Evolutionary conservation across 2,113 vertebrate genomes (phyloP), one percentile per base, ranked within the genome.

Genomic region (human (Homo sapiens)): DNA sequence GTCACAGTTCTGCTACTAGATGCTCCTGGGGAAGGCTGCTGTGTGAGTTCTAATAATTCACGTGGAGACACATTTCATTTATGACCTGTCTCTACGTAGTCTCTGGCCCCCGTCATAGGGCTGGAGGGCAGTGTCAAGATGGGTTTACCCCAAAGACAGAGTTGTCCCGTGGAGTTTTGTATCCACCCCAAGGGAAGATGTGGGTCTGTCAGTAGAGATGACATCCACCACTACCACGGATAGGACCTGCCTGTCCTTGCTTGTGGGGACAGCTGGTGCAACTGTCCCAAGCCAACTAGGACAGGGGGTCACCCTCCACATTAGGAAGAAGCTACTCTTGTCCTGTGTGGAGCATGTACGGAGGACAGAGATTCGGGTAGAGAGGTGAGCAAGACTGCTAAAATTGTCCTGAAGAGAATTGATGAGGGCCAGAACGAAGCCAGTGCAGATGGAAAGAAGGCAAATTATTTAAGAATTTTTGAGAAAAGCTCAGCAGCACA

Each of bases 201-300:
- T 25, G 25, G 20, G 14, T 48, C 87, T 50, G 38, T 50, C 45
- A 68, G 75, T 50, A 80, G n/a, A 70, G 66, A 61, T 30, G 4
- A 12, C 0, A 1, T n/a, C 72, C 10, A 3, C 40, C 18, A n/a
- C 66, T 0, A 16, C 40, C 40, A 16, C 8, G 4, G 1, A 9
- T n/a, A 27, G 9, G 40, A 32, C 32, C 27, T 25, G 14, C 30
- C 27, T 43, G 68, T 52, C 52, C 4, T 23, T 40, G 64, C 17
- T 38, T 30, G 6, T 52, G 32, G 75, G 50, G 27, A 75, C 11
- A 16, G 20, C 27, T 14, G 11, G 4, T 4, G 4, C 32, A 9
- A 27, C 30, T 22, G 25, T 13, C 64, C 80, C 25, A 1, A 61
- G 50, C 22, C 87, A 72, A 9, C 5, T 8, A 25, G 79, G 17